Percentiles rank a stretch among this genome's conserved stretches.
phyloP scores from a whole-genome alignment of 2,113 vertebrate genomes.

The Geococcyx californianus region DNA sequence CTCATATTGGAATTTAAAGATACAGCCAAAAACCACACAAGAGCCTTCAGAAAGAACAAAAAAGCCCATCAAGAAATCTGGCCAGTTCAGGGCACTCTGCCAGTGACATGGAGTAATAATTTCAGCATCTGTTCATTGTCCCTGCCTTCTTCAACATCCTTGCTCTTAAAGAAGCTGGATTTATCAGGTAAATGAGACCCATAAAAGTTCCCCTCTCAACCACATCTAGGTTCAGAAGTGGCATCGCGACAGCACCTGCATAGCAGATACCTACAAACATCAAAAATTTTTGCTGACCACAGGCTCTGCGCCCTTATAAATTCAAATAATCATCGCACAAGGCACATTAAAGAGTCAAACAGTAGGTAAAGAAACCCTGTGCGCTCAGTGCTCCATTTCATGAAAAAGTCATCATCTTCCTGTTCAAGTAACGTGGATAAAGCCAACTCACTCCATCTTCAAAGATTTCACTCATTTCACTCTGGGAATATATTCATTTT shows the following conservation, averaged over 20 bases:
- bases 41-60: background rate
- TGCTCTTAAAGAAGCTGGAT: background rate
- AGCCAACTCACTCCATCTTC: background rate
- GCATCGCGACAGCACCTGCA: background rate
- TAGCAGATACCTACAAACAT: background rate
- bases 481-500: background rate
- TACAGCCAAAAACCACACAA: background rate
- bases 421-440: background rate
- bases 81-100: background rate
- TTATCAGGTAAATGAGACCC: background rate
- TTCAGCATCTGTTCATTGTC: conserved; percentile 1
- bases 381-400: background rate
- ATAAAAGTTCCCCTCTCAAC: background rate
- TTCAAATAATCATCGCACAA: background rate
- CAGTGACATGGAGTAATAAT: conserved; percentile 4
- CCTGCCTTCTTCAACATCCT: background rate
- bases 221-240: background rate
- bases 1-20: background rate
- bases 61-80: background rate
- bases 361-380: background rate
- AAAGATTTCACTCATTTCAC: background rate
- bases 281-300: background rate
- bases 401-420: background rate
- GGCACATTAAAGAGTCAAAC: background rate
- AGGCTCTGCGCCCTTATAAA: background rate